phyloP scores from a whole-genome alignment of 2,888 invertebrate species.

The Mantis religiosa region DNA sequence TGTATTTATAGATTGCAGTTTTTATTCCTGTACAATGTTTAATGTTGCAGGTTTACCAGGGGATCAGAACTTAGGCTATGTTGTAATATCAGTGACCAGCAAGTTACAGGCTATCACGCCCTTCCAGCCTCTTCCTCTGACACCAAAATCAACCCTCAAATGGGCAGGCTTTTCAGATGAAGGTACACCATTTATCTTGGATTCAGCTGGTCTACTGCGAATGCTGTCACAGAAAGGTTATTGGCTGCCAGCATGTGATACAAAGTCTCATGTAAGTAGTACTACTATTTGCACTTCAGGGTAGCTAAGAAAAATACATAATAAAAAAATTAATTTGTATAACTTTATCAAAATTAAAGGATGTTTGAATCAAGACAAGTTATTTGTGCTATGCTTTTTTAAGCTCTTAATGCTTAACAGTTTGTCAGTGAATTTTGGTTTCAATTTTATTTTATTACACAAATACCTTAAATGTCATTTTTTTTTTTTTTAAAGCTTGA shows the following conservation, averaged over 20 bases:
- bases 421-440: no score
- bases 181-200: conserved; percentile 73
- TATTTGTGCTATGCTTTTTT: no score
- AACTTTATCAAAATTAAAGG: neutral
- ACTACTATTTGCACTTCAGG: neutral
- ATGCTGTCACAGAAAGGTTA: conserved; percentile 65
- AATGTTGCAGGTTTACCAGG: conserved; percentile 39
- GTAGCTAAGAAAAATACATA: neutral
- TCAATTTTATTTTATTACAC: no score
- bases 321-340: neutral
- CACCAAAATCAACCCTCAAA: conserved; percentile 59
- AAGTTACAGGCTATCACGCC: conserved; percentile 11
- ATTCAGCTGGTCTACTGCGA: conserved; percentile 71
- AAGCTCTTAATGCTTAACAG: no score
- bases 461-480: no score
- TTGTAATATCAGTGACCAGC: conserved; percentile 32
- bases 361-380: no score
- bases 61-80: conserved; percentile 48
- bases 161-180: conserved; percentile 81
- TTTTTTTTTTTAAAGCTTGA: no score
- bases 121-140: conserved; percentile 54
- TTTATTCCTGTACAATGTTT: neutral
- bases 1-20: no score
- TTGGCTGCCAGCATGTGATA: conserved; percentile 81
- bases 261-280: conserved; percentile 61